Evolutionary conservation across 1,140 invertebrate species (phyloP), one percentile per base, ranked within the genome.

Genomic region (Drosophila insularis): DNA sequence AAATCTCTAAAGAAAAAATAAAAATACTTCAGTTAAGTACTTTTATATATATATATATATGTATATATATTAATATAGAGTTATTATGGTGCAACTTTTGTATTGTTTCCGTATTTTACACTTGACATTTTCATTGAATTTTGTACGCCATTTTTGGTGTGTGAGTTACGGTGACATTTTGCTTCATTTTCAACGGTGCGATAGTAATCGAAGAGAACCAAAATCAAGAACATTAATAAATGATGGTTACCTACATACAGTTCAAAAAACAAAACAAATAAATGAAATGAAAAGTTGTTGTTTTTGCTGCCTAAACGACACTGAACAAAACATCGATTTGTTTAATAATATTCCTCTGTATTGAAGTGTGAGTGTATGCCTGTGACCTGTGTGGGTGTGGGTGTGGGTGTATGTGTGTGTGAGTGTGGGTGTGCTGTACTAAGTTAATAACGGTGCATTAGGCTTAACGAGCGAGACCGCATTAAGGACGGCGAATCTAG

Each of bases 261-360:
- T 27, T 27, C 27, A 43, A 56, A 40, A 67, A 23, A 23, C 4
- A 27, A 56, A 61, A 59, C 55, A 31, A 1, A 69, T 55, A 62
- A 21, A 54, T 56, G 37, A 58, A 71, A 54, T 50, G 68, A 75
- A 71, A 69, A 46, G 77, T 65, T 78, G 59, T 63, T 39, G 6
- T 62, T 68, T 37, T 23, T 59, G 54, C 65, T 67, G 39, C 11
- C 63, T 59, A 14, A 80, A 80, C 78, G 63, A 80, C 78, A 80
- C 74, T 74, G 60, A 78, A 78, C 89, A 80, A 89, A 89, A 89
- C 85, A 89, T 89, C 84, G 76, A 89, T 85, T 69, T 50, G 78
- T 81, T 69, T 68, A 53, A 35, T 35, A 11, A 35, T 35, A 10
- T 35, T 37, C 35, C 35, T 37, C 10, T 11, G 11, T 78, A 60